A percentile compares a stretch with the other conserved stretches of the same genome.
Evolutionary conservation across 2,797 vertebrate species (phyloP).

Genomic region (Gymnothorax javanicus): DNA sequence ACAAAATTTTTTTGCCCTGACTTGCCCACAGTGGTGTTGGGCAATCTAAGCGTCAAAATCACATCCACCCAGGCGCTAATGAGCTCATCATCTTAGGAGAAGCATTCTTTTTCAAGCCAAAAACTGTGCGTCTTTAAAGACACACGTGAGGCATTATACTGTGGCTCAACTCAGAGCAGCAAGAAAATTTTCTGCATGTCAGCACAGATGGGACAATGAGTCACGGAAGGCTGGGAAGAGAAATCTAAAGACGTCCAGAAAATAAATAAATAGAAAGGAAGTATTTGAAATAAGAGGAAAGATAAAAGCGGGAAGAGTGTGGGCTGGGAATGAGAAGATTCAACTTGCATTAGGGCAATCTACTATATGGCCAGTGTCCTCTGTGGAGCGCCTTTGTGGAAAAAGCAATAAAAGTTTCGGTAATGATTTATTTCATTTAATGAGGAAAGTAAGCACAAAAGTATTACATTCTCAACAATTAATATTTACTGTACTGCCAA

Average conservation of each 20-base stretch:
- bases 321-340: background rate
- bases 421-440: background rate
- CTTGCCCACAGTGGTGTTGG: background rate
- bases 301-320: background rate
- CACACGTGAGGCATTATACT: background rate
- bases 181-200: background rate
- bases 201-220: background rate
- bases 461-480: no score
- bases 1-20: background rate
- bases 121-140: background rate
- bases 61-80: background rate
- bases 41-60: background rate
- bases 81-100: background rate
- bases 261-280: background rate
- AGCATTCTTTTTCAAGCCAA: background rate
- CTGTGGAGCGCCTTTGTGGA: background rate
- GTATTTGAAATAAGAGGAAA: background rate
- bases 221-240: background rate
- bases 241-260: background rate
- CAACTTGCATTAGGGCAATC: background rate
- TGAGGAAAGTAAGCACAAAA: background rate
- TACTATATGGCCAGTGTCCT: background rate
- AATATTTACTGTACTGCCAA: background rate
- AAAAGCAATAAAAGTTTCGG: background rate
- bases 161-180: background rate